Percentiles rank a stretch among this genome's conserved stretches.
These are phyloP conservation scores for Halictus rubicundus DNA, from an alignment of 1,140 invertebrate species.

Conservation along the genomic window DNA sequence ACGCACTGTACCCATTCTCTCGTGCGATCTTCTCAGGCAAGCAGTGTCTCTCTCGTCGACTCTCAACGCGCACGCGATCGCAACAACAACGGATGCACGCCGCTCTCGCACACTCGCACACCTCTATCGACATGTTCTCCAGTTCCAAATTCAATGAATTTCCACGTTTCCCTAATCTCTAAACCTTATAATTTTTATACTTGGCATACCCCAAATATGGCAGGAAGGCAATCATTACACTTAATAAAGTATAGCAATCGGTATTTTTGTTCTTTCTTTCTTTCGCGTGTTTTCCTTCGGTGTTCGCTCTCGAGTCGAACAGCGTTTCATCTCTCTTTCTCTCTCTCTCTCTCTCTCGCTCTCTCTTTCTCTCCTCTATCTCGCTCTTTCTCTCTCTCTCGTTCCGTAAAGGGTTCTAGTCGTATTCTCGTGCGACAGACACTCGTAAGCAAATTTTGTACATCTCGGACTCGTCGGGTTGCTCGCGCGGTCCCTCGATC, in stretches of 20 bases:
- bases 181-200: constrained; percentile 81
- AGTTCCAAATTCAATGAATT: constrained; percentile 66
- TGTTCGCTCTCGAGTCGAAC: constrained; percentile 55
- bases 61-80: constrained; percentile 22
- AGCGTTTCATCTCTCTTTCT: constrained; percentile 20
- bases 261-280: constrained; percentile 34
- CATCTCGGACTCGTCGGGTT: constrained; percentile 28
- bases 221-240: constrained; percentile 81
- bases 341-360: constrained; percentile 10
- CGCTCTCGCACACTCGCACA: constrained; percentile 12
- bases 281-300: constrained; percentile 29
- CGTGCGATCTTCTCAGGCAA: neutral
- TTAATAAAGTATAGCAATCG: constrained; percentile 78
- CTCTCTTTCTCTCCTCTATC: neutral
- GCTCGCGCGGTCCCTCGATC: neutral
- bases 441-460: constrained; percentile 62
- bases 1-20: neutral
- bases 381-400: constrained; percentile 11
- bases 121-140: constrained; percentile 30
- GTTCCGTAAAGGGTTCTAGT: constrained; percentile 28
- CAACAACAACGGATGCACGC: neutral
- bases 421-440: constrained; percentile 50
- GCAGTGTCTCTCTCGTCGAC: neutral
- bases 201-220: constrained; percentile 82
- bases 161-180: constrained; percentile 75